Conservation (phyloP, 2,113 vertebrate species). For the Camarhynchus parvulus region DNA sequence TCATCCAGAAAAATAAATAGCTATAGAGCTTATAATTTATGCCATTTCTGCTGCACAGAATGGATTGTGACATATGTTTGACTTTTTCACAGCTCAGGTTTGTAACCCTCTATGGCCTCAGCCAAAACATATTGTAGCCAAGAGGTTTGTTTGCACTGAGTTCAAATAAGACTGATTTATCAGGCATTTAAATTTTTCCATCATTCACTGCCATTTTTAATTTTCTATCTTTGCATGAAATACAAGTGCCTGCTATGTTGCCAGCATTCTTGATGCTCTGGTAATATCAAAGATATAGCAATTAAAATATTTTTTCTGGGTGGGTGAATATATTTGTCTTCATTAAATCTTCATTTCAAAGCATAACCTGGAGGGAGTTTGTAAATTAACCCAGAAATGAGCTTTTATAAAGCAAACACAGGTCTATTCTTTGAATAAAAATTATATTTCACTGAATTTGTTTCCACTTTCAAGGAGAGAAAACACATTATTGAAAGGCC, state of each 20-base stretch:
- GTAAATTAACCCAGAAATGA: conserved; percentile 40
- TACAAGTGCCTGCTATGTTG: neutral
- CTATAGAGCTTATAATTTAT: neutral
- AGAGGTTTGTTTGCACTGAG: neutral
- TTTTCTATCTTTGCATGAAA: neutral
- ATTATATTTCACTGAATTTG: neutral
- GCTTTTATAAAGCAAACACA: neutral
- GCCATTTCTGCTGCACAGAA: neutral
- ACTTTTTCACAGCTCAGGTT: neutral
- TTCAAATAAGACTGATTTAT: neutral
- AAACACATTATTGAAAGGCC: neutral
- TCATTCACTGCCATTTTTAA: neutral
- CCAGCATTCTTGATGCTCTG: neutral
- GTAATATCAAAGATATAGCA: neutral
- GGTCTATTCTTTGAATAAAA: conserved; percentile 27
- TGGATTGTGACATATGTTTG: neutral
- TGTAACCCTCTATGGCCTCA: neutral
- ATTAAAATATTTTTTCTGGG: conserved; percentile 30
- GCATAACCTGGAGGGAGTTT: neutral
- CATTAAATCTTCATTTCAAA: conserved; percentile 55
- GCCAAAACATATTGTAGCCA: neutral
- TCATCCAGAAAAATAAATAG: neutral
- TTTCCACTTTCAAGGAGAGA: neutral
- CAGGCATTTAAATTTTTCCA: neutral
- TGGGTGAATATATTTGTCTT: conserved; percentile 35